Evolutionary conservation across 2,888 invertebrate species (phyloP).

Genomic region (Polyommatus iphigenia): DNA sequence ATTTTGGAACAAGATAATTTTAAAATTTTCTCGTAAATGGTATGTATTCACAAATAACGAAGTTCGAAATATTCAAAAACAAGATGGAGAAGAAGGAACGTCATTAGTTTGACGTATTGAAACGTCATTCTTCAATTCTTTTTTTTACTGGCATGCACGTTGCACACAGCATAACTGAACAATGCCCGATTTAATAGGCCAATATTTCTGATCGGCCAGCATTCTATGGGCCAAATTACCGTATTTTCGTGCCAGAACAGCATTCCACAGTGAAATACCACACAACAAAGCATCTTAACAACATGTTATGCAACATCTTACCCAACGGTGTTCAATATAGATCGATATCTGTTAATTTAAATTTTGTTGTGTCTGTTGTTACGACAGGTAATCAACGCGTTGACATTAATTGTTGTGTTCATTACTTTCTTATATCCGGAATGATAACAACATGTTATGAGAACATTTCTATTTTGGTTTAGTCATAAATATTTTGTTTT

Average conservation of each 20-base stretch:
- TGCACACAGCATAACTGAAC: not conserved
- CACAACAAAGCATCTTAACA: constrained; percentile 16
- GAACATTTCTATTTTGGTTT: not conserved
- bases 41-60: not conserved
- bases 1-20: not conserved
- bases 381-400: constrained; percentile 32
- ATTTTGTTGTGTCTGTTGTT: constrained; percentile 35
- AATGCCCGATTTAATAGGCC: not conserved
- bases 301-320: constrained; percentile 3
- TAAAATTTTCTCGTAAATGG: not conserved
- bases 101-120: not conserved
- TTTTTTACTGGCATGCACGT: not conserved
- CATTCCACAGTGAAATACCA: not conserved
- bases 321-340: constrained; percentile 19
- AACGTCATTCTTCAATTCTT: not conserved
- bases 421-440: constrained; percentile 27
- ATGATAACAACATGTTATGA: not conserved
- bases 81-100: not conserved
- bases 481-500: not conserved
- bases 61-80: not conserved
- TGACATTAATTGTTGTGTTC: constrained; percentile 30
- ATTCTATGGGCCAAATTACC: not conserved
- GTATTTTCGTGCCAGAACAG: not conserved
- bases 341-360: constrained; percentile 40
- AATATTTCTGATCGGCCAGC: not conserved